These are phyloP conservation scores for Cataglyphis livida DNA, from an alignment of 2,888 invertebrate species.

Conservation along the genomic window DNA sequence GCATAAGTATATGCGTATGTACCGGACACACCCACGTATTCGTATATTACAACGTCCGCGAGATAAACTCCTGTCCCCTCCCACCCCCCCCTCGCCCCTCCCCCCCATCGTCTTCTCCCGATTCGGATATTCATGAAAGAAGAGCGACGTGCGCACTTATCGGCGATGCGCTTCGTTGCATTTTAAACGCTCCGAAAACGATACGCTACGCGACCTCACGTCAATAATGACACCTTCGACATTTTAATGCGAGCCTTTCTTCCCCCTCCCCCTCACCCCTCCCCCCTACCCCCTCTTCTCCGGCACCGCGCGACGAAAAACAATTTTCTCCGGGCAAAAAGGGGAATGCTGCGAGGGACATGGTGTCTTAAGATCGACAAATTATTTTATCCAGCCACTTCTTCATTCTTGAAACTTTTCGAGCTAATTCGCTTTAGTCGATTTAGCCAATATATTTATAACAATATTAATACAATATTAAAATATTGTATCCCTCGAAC, in stretches of 20 bases:
- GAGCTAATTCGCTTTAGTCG: neutral
- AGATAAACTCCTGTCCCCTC: neutral
- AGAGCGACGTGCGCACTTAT: constrained; percentile 15
- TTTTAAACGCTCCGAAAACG: constrained; percentile 16
- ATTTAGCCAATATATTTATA: neutral
- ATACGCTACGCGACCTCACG: constrained; percentile 9
- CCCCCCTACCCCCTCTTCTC: neutral
- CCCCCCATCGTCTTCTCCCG: neutral
- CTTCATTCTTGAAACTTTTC: neutral
- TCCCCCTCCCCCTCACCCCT: neutral
- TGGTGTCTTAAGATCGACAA: constrained; percentile 32
- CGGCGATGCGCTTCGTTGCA: constrained; percentile 31
- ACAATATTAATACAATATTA: neutral
- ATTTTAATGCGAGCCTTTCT: constrained; percentile 35
- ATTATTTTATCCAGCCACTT: constrained; percentile 28
- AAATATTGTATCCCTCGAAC: neutral
- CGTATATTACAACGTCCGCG: neutral
- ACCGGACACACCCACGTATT: neutral
- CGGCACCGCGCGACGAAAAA: constrained; percentile 2
- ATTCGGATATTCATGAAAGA: constrained; percentile 36
- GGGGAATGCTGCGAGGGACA: neutral
- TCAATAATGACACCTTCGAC: constrained; percentile 14
- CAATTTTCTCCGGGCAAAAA: neutral
- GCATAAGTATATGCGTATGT: neutral
- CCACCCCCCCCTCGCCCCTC: accelerated